Evolutionary conservation across 1,140 invertebrate species (phyloP), one percentile per base, ranked within the genome.

Genomic region (Bombus superbus): DNA sequence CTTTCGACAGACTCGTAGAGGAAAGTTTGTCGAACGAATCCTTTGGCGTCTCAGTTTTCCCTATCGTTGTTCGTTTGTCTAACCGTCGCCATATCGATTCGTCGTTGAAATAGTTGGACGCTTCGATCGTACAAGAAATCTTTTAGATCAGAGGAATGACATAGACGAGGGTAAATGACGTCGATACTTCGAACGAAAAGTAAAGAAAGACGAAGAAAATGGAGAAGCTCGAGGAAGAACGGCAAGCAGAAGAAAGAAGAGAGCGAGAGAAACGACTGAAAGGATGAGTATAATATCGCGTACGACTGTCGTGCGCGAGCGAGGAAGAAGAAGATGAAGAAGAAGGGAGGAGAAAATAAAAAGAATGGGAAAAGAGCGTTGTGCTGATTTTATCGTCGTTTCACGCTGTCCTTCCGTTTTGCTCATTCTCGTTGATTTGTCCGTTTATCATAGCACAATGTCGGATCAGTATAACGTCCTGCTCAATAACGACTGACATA

Each of bases 391-490:
- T 15, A 47, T 68, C 62, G 40, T 68, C 62, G 64, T 71, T 80
- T 53, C 11, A 38, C 66, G 78, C 64, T 69, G 44, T 53, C 44
- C 25, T 38, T 68, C n/a, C 62, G 62, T 79, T 72, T 47, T 47
- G 77, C 77, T 68, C 77, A 28, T 79, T 80, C 78, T 53, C 44
- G 35, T 80, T 80, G 13, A 69, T 80, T 77, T 80, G 64, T 53
- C 44, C 64, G 64, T 80, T 66, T 80, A 68, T 79, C 28, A 66
- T 80, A 80, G 83, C 77, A 69, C 83, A 80, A 85, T 79, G 76
- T 85, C 57, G 83, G 83, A 85, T 85, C 83, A 85, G 83, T 85
- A 85, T 85, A 85, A 85, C 83, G 83, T 85, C 83, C 83, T 85
- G 83, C 83, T 85, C 83, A 85, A 85, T 80, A 85, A 85, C 68